Percentiles rank a stretch among this genome's conserved stretches.
These are phyloP conservation scores for Portevinia maculata DNA, from an alignment of 2,888 invertebrate species.

Conservation along the genomic window DNA sequence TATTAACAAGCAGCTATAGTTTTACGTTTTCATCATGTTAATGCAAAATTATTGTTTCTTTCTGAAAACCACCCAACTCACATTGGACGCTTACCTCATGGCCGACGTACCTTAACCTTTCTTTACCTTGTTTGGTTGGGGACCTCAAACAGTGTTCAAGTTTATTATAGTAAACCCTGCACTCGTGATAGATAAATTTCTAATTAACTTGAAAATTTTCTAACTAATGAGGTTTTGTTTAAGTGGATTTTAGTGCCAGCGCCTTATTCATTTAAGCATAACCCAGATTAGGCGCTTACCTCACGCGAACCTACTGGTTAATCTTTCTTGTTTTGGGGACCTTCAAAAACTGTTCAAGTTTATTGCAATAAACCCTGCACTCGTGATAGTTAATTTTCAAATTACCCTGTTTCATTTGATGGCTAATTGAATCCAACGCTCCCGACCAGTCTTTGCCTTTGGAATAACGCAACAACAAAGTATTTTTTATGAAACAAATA, in stretches of 20 bases:
- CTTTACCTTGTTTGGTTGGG: not conserved
- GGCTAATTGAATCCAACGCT: not conserved
- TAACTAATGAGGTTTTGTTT: too few species aligned
- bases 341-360: constrained; percentile 10
- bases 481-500: constrained; percentile 5
- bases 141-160: constrained; percentile 12
- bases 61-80: not conserved
- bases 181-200: constrained; percentile 18
- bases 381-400: constrained; percentile 19
- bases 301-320: constrained; percentile 3
- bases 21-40: constrained; percentile 21
- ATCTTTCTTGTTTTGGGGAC: not conserved
- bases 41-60: constrained; percentile 40
- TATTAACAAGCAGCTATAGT: constrained; percentile 18
- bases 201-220: constrained; percentile 4
- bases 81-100: constrained; percentile 10
- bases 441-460: not conserved
- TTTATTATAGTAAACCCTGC: not conserved
- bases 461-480: not conserved
- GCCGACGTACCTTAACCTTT: constrained; percentile 6
- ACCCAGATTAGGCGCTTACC: constrained; percentile 2
- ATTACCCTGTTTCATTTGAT: not conserved
- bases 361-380: not conserved
- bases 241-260: too few species aligned
- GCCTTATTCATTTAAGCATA: too few species aligned